Evolutionary conservation across 1,140 invertebrate species (phyloP).

Genomic region (Meloidogyne floridensis): DNA sequence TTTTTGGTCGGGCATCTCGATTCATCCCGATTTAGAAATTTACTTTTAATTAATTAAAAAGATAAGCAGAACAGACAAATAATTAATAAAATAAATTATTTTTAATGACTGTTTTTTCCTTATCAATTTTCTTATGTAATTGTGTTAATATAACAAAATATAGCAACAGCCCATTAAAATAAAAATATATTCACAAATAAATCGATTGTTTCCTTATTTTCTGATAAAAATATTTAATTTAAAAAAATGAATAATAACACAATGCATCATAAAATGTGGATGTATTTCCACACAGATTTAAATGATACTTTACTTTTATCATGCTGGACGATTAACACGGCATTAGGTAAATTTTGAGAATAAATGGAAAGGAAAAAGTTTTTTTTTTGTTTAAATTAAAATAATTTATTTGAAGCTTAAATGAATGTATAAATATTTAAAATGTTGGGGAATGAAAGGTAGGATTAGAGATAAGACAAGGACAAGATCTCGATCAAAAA

Average conservation of each 20-base stretch:
- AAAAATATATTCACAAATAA: neutral
- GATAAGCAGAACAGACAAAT: neutral
- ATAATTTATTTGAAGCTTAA: conserved; percentile 12
- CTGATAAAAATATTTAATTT: neutral
- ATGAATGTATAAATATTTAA: neutral
- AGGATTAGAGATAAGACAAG: too few relatives aligned
- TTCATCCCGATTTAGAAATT: too few relatives aligned
- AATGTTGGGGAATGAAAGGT: too few relatives aligned
- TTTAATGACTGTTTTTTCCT: neutral
- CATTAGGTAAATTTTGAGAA: conserved; percentile 30
- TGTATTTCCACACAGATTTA: conserved; percentile 50
- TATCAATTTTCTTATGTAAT: neutral
- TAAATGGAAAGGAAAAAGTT: neutral
- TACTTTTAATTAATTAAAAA: neutral
- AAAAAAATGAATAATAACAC: neutral
- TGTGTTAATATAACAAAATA: too few relatives aligned
- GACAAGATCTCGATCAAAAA: too few relatives aligned
- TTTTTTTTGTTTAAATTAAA: conserved; percentile 19
- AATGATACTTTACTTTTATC: conserved; percentile 48
- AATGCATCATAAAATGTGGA: conserved; percentile 50
- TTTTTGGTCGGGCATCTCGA: too few relatives aligned
- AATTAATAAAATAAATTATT: neutral
- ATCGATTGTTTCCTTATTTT: neutral
- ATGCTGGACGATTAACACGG: conserved; percentile 44
- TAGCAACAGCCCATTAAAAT: too few relatives aligned